Conservation (phyloP, 2,113 vertebrate genomes). For the Pan paniscus region DNA sequence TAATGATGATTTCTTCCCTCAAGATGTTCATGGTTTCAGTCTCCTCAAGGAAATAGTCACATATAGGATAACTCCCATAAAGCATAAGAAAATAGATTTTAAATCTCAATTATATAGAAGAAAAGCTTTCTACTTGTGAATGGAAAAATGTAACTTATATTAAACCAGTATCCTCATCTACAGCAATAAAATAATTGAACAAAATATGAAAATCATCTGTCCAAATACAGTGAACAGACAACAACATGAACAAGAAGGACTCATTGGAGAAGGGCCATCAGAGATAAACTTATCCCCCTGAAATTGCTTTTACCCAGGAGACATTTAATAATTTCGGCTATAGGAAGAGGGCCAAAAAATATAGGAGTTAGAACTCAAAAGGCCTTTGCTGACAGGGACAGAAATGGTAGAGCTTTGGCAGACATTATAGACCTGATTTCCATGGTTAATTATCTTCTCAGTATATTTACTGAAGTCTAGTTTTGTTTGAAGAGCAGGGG, state of each 20-base stretch:
- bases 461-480: not conserved
- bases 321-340: not conserved
- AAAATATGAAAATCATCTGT: not conserved
- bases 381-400: not conserved
- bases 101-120: not conserved
- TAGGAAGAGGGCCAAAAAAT: not conserved
- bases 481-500: not conserved
- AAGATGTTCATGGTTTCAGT: not conserved
- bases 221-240: not conserved
- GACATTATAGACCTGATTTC: not conserved
- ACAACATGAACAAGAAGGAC: not conserved
- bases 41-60: not conserved
- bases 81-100: not conserved
- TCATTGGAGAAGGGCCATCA: not conserved
- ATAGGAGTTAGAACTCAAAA: not conserved
- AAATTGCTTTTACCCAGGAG: not conserved
- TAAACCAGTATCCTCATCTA: not conserved
- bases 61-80: not conserved
- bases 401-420: not conserved
- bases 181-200: not conserved
- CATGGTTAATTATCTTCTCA: not conserved
- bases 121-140: not conserved
- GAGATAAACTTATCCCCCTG: not conserved
- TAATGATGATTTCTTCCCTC: not conserved
- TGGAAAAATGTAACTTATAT: not conserved